These are phyloP conservation scores for Heteractis magnifica DNA, from an alignment of 92 coral and sea anemone genomes.

Conservation along the genomic window DNA sequence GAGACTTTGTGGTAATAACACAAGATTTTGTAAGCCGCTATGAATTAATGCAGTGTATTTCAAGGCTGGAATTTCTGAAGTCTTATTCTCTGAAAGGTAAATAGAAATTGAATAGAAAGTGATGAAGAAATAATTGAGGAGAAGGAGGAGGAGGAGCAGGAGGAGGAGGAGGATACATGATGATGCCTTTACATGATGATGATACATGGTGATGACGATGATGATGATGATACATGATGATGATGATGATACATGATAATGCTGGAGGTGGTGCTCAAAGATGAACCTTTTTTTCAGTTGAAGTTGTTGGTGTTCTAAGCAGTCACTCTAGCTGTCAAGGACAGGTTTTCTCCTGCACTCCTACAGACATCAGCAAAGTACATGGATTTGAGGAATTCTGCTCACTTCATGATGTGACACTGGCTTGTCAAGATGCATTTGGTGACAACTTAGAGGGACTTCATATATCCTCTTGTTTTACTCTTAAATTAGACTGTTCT, in stretches of 20 bases:
- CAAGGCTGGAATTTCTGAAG: conserved; percentile 72
- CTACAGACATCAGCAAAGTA: conserved; percentile 66
- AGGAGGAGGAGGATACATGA: no score
- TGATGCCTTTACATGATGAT: no score
- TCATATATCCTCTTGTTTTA: conserved; percentile 92
- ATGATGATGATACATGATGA: no score
- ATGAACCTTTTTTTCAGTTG: conserved; percentile 50
- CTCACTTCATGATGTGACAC: conserved; percentile 85
- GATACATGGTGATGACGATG: no score
- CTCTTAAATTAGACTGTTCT: conserved; percentile 92
- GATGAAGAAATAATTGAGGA: no score
- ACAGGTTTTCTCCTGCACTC: conserved; percentile 93
- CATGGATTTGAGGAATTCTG: conserved; percentile 91
- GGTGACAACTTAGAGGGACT: conserved; percentile 57
- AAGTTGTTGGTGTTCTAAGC: conserved; percentile 80
- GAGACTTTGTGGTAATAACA: conserved; percentile 69
- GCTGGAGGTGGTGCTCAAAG: no score
- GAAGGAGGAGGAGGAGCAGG: no score
- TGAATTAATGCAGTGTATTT: conserved; percentile 84
- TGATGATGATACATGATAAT: no score
- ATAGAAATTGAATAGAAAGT: not conserved
- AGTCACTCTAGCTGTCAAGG: conserved; percentile 94
- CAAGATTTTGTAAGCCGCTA: conserved; percentile 89
- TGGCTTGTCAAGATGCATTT: conserved; percentile 76
- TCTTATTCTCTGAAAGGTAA: conserved; percentile 63